These are phyloP conservation scores for Erebia aethiops DNA, from an alignment of 2,888 invertebrate genomes.

Conservation along the genomic window DNA sequence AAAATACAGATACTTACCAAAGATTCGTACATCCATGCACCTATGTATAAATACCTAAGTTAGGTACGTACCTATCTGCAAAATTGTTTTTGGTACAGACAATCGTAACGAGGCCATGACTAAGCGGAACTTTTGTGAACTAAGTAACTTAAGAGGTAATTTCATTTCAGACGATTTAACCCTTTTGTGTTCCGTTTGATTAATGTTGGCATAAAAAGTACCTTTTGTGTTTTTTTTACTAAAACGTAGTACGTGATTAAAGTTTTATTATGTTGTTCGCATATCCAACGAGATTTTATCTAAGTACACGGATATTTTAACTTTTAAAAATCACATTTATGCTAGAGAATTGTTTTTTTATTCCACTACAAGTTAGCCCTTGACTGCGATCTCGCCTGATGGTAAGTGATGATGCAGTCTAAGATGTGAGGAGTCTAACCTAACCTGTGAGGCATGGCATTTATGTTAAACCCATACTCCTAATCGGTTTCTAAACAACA, in stretches of 20 bases:
- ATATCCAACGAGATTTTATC: neutral
- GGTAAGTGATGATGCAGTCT: too few relatives aligned
- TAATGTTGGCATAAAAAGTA: slow-evolving; percentile 31
- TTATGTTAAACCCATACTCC: too few relatives aligned
- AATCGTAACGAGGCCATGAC: slow-evolving; percentile 48
- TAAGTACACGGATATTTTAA: neutral
- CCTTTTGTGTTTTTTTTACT: slow-evolving; percentile 9
- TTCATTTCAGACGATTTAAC: slow-evolving; percentile 44
- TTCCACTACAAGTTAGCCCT: too few relatives aligned
- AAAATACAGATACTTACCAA: neutral
- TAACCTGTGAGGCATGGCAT: too few relatives aligned
- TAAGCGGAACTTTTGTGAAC: slow-evolving; percentile 46
- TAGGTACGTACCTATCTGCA: slow-evolving; percentile 10
- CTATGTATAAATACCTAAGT: neutral
- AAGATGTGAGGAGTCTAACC: too few relatives aligned
- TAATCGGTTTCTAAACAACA: too few relatives aligned
- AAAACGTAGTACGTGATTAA: slow-evolving; percentile 16
- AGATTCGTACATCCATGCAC: slow-evolving; percentile 25
- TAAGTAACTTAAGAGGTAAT: slow-evolving; percentile 42
- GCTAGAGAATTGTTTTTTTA: too few relatives aligned
- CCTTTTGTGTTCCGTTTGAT: slow-evolving; percentile 39
- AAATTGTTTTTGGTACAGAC: slow-evolving; percentile 22
- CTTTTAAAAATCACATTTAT: neutral
- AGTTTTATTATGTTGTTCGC: slow-evolving; percentile 1
- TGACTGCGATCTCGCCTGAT: too few relatives aligned